Base-by-base conservation (phyloP, 2,888 invertebrate genomes). In the Scaptomyza caliginosa region DNA sequence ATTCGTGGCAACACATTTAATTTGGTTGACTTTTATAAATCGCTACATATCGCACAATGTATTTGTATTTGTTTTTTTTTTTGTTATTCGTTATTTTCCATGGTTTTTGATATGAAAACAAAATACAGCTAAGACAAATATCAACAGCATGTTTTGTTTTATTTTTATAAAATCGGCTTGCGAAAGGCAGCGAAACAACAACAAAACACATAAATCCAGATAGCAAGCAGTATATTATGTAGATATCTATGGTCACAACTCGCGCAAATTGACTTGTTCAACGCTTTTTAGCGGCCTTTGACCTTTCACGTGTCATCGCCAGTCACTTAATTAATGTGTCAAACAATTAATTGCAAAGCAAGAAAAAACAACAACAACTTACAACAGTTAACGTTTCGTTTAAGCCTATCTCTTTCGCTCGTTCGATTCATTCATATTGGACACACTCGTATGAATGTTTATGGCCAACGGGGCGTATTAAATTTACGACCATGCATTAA, bases 11-110 rank as follows among this genome's bases (percentile, higher is more conserved):
- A 65, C 64, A 38, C 67, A 77, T 84, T 77, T 77, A 76, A 83
- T 86, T 81, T 84, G 67, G 76, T 55, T 82, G 86, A 84, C 80
- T 88, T 88, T 86, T 86, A 86, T 86, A 87, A 88, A 88, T 88
- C 86, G 88, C 82, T 86, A 88, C 80, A 80, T 70, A 84, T 78
- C 82, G 74, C 82, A 78, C 80, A 88, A 70, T 80, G 73, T 77
- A 83, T 38, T 32, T 30, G n/a, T n/a, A n/a, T n/a, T n/a, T n/a
- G n/a, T n/a, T n/a, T n/a, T n/a, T n/a, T n/a, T n/a, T n/a, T n/a
- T n/a, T n/a, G n/a, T n/a, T n/a, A n/a, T n/a, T n/a, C n/a, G n/a
- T n/a, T n/a, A n/a, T n/a, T n/a, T n/a, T n/a, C n/a, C n/a, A n/a
- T n/a, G n/a, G n/a, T n/a, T 43, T 73, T 73, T 73, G 67, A 76